phyloP scores from a whole-genome alignment of 2,113 vertebrate species.

The Rhipidura dahli region DNA sequence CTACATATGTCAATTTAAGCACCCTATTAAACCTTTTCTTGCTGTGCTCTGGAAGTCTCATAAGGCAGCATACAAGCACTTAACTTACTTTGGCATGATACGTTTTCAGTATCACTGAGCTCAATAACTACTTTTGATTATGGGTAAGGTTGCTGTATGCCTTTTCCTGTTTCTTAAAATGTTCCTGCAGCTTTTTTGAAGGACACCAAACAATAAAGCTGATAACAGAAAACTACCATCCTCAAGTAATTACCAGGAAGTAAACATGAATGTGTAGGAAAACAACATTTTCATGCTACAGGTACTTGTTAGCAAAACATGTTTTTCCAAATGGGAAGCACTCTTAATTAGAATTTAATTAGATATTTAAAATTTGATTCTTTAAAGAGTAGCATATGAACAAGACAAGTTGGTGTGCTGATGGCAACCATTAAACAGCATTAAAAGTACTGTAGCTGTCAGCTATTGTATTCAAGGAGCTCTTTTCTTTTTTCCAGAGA shows the following conservation, averaged over 20 bases:
- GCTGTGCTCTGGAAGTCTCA: neutral
- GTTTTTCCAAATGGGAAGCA: neutral
- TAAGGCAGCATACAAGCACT: neutral
- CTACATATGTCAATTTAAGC: neutral
- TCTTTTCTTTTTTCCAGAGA: neutral
- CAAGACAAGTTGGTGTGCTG: neutral
- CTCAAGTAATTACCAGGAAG: neutral
- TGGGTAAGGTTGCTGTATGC: neutral
- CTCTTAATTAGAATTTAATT: neutral
- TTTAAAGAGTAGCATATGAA: neutral
- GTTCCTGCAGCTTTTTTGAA: neutral
- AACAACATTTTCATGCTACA: neutral
- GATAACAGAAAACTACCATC: neutral
- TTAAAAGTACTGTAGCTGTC: neutral
- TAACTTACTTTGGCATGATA: neutral
- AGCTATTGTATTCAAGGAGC: neutral
- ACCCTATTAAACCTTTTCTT: neutral
- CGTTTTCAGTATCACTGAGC: neutral
- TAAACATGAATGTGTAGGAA: neutral
- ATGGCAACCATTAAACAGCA: neutral
- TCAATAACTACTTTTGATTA: neutral
- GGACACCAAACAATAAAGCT: neutral
- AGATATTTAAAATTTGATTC: neutral
- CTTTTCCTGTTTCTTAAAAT: neutral
- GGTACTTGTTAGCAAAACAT: neutral